These are phyloP conservation scores for Gerris buenoi DNA, from an alignment of 1,140 invertebrate genomes.

Conservation along the genomic window DNA sequence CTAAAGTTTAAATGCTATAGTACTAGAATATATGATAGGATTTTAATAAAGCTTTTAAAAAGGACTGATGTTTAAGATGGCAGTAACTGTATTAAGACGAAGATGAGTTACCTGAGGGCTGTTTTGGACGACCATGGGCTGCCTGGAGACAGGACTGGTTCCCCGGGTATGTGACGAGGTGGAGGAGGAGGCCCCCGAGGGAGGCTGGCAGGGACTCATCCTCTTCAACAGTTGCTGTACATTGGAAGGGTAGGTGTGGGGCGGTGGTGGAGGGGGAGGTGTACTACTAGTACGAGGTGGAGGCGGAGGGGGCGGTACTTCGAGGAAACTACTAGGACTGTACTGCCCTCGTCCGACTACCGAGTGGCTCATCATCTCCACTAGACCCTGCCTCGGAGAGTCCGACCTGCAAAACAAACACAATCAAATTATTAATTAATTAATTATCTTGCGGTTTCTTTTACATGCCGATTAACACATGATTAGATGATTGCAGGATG, in stretches of 20 bases:
- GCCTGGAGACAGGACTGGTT: slow-evolving; percentile 57
- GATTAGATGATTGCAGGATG: no score
- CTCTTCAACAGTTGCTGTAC: slow-evolving; percentile 72
- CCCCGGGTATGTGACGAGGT: slow-evolving; percentile 38
- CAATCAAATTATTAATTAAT: background rate
- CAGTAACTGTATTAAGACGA: no score
- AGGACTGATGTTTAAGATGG: no score
- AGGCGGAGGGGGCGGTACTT: slow-evolving; percentile 30
- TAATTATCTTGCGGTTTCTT: slow-evolving; percentile 38
- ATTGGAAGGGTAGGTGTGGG: slow-evolving; percentile 40
- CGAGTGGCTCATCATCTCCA: slow-evolving; percentile 21
- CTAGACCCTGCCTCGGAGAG: slow-evolving; percentile 50
- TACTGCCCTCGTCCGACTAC: slow-evolving; percentile 40
- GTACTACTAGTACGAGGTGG: slow-evolving; percentile 41
- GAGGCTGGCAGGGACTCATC: slow-evolving; percentile 59
- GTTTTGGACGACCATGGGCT: slow-evolving; percentile 67
- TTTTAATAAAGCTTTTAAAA: no score
- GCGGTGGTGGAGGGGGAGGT: slow-evolving; percentile 56
- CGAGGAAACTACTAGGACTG: slow-evolving; percentile 42
- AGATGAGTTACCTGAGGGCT: slow-evolving; percentile 39
- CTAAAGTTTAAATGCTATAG: no score
- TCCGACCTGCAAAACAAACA: slow-evolving; percentile 47
- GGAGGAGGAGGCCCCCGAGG: slow-evolving; percentile 34
- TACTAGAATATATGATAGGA: no score
- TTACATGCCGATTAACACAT: no score